phyloP scores from a whole-genome alignment of 1,140 invertebrate genomes.

The Sesamia nonagrioides region DNA sequence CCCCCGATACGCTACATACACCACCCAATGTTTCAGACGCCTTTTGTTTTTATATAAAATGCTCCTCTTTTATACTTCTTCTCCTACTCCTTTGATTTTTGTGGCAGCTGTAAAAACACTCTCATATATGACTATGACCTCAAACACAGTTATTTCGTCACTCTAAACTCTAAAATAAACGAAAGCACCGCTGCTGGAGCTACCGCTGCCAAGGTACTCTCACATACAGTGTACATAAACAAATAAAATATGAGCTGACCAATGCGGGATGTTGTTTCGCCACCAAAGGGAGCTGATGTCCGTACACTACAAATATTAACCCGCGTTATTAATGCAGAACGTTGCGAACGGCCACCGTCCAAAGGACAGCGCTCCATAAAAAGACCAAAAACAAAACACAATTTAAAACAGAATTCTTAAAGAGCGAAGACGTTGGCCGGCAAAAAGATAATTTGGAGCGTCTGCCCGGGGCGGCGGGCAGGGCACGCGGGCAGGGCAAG shows the following conservation, averaged over 20 bases:
- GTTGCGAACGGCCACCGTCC: constrained; percentile 70
- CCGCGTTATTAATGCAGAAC: constrained; percentile 77
- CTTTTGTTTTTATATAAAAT: constrained; percentile 45
- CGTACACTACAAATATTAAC: constrained; percentile 67
- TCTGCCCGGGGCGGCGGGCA: constrained; percentile 59
- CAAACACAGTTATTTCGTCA: constrained; percentile 18
- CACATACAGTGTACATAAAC: constrained; percentile 13
- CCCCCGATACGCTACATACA: constrained; percentile 30
- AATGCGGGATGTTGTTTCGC: constrained; percentile 35
- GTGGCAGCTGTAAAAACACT: constrained; percentile 5
- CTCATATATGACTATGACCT: not conserved
- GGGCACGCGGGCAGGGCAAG: constrained; percentile 20
- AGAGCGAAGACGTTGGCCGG: constrained; percentile 76
- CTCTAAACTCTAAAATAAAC: constrained; percentile 21
- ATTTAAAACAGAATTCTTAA: constrained; percentile 87
- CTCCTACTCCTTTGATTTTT: constrained; percentile 30
- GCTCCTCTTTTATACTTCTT: not conserved
- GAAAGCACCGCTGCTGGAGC: not conserved
- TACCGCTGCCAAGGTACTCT: no score
- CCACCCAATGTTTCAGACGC: constrained; percentile 28
- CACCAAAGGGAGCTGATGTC: constrained; percentile 52
- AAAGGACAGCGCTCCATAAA: constrained; percentile 78
- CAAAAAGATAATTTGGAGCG: constrained; percentile 82
- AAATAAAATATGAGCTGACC: constrained; percentile 44
- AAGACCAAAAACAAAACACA: constrained; percentile 82